phyloP scores from a whole-genome alignment of 2,113 vertebrate species.

The Pica pica region DNA sequence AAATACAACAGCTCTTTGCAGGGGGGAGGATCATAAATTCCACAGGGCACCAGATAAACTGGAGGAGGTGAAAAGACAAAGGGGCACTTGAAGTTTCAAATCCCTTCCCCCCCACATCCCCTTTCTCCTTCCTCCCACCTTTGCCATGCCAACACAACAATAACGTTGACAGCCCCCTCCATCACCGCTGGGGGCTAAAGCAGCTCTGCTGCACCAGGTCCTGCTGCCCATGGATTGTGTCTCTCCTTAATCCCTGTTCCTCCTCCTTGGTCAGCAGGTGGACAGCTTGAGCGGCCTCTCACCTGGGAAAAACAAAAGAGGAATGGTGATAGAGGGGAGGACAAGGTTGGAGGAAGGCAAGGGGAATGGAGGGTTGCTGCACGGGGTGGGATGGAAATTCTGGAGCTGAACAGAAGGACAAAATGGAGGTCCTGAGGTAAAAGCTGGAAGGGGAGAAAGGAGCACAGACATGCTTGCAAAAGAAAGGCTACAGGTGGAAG shows the following conservation, averaged over 20 bases:
- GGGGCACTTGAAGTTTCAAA: not conserved
- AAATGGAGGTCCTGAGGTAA: not conserved
- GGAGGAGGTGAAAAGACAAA: conserved; percentile 1
- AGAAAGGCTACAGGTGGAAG: not conserved
- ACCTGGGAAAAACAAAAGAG: not conserved
- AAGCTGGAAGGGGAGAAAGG: not conserved
- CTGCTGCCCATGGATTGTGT: accelerated
- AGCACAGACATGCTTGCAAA: not conserved
- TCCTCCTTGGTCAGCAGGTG: not conserved
- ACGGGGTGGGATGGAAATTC: not conserved
- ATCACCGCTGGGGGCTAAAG: not conserved
- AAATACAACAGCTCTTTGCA: not conserved
- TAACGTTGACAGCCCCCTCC: not conserved
- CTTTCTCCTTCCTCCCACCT: not conserved
- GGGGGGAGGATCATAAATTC: not conserved
- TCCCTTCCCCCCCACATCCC: not conserved
- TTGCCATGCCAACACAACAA: not conserved
- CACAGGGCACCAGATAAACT: not conserved
- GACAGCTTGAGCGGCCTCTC: not conserved
- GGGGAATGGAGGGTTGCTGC: not conserved
- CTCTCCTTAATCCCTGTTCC: not conserved
- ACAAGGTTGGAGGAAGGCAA: not conserved
- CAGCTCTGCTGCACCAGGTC: not conserved
- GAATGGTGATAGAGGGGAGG: not conserved
- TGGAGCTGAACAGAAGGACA: not conserved